Conservation (phyloP, 2,113 vertebrate species). For the Aegypius monachus region DNA sequence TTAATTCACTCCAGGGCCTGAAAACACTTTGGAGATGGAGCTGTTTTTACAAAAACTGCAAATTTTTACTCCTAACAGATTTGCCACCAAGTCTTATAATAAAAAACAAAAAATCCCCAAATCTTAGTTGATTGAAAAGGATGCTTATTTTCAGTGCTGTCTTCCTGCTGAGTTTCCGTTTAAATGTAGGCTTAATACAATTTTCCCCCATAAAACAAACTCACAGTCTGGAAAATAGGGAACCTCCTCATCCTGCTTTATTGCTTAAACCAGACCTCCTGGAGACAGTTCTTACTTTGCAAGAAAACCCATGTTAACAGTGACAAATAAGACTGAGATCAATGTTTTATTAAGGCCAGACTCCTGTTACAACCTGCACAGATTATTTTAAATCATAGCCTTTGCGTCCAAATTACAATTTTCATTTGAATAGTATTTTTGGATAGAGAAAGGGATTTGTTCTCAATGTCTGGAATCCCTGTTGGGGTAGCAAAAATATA, state of each 20-base stretch:
- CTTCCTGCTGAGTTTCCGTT: not conserved
- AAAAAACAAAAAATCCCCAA: not conserved
- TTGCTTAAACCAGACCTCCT: slow-evolving; percentile 11
- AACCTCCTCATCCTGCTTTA: not conserved
- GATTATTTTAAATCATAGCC: slow-evolving; percentile 15
- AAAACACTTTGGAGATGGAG: slow-evolving; percentile 29
- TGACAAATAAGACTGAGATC: slow-evolving; percentile 30
- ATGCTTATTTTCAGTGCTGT: not conserved
- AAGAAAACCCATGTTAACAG: not conserved
- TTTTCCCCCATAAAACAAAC: not conserved
- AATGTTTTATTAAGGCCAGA: slow-evolving; percentile 41
- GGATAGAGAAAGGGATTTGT: slow-evolving; percentile 13
- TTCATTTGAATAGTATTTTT: slow-evolving; percentile 39
- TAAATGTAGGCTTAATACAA: slow-evolving; percentile 10
- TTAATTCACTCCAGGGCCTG: slow-evolving; percentile 4
- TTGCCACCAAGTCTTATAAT: not conserved
- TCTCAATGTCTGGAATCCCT: not conserved
- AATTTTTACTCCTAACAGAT: slow-evolving; percentile 6
- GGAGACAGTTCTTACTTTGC: slow-evolving; percentile 1
- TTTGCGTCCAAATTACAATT: slow-evolving; percentile 42
- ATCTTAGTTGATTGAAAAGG: not conserved
- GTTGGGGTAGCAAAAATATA: not conserved
- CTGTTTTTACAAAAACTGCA: not conserved
- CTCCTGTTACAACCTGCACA: not conserved
- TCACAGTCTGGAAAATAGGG: not conserved